Percentiles rank a stretch among this genome's conserved stretches.
phyloP scores from a whole-genome alignment of 2,888 invertebrate genomes.

The Drosophila planitibia region DNA sequence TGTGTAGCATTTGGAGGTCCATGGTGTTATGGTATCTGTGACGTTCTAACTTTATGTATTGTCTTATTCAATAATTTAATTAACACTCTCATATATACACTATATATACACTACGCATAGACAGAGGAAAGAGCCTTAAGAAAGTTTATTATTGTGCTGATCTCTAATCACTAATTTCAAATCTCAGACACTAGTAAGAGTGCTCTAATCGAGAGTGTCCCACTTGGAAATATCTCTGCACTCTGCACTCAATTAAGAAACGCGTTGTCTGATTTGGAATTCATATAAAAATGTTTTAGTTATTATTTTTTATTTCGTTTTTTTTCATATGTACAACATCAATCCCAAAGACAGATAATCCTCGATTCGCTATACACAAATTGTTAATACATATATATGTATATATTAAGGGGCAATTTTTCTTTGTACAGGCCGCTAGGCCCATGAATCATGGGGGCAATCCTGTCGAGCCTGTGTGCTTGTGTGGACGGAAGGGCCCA shows the following conservation, averaged over 20 bases:
- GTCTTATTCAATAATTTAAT: conserved; percentile 71
- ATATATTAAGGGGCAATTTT: conserved; percentile 13
- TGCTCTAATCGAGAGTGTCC: neutral
- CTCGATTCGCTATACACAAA: conserved; percentile 1
- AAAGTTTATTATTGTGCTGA: neutral
- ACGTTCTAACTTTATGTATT: conserved; percentile 53
- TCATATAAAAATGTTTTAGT: neutral
- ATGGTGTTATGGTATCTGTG: conserved; percentile 21
- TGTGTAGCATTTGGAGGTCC: conserved; percentile 13
- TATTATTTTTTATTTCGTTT: neutral
- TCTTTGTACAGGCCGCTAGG: neutral
- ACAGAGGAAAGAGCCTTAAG: too few species aligned
- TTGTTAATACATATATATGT: neutral
- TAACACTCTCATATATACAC: too few species aligned
- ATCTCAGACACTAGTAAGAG: neutral
- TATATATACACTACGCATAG: too few species aligned
- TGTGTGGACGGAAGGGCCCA: conserved; percentile 11
- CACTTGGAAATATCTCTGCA: neutral
- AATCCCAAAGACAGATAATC: conserved; percentile 1
- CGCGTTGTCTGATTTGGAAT: neutral
- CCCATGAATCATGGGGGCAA: conserved; percentile 23
- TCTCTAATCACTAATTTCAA: neutral
- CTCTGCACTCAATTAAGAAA: neutral
- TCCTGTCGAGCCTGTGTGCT: conserved; percentile 3
- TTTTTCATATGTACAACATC: neutral